phyloP scores from a whole-genome alignment of 2,888 invertebrate genomes.

The Seira musarum region DNA sequence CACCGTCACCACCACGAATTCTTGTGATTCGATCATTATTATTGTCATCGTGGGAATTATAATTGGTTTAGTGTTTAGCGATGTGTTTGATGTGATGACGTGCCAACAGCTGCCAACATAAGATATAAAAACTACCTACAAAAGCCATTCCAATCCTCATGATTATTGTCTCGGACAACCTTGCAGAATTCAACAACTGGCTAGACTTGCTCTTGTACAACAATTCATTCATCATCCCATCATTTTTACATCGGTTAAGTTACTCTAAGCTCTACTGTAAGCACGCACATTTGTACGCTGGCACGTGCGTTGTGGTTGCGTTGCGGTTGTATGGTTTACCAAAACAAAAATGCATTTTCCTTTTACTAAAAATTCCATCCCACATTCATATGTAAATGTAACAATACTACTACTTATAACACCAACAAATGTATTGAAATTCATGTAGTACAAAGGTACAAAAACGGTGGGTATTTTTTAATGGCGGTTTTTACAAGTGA shows the following conservation, averaged over 20 bases:
- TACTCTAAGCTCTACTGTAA: no score
- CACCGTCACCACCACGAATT: background rate
- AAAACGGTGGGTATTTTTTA: slow-evolving; percentile 2
- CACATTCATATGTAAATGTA: background rate
- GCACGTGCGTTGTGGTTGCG: slow-evolving; percentile 5
- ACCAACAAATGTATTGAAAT: background rate
- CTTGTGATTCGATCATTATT: background rate
- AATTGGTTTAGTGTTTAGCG: background rate
- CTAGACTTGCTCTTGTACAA: no score
- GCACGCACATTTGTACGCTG: background rate
- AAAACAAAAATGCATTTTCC: no score
- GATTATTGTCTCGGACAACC: no score
- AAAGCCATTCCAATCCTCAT: no score
- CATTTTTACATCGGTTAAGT: no score
- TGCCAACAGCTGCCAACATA: background rate
- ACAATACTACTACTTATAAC: background rate
- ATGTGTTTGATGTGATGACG: slow-evolving; percentile 10
- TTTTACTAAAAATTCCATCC: no score
- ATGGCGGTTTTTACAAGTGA: slow-evolving; percentile 31
- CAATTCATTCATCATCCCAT: no score
- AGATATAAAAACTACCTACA: no score
- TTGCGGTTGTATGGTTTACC: background rate
- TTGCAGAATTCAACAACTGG: no score
- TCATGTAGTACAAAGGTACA: background rate
- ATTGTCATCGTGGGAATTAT: slow-evolving; percentile 6